phyloP scores from a whole-genome alignment of 2,797 vertebrate genomes.

The Aphelocoma californica region DNA sequence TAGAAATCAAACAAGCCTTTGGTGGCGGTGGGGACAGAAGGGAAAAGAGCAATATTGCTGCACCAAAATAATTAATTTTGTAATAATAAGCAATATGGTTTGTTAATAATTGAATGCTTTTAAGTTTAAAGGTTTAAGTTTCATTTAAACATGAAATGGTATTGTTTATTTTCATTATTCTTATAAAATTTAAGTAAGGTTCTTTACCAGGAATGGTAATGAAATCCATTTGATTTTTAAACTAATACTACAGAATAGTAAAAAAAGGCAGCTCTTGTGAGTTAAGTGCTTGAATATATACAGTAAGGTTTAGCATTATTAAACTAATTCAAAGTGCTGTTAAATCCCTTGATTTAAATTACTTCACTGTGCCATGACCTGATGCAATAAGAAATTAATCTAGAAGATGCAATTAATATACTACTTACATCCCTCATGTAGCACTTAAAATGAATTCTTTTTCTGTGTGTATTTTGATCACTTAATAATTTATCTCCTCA shows the following conservation, averaged over 20 bases:
- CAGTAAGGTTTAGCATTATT: neutral
- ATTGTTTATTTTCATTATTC: neutral
- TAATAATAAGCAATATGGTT: neutral
- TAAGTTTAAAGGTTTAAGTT: neutral
- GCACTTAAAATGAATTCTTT: neutral
- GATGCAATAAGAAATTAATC: conserved; percentile 30
- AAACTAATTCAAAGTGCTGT: neutral
- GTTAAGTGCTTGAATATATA: neutral
- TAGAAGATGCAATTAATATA: neutral
- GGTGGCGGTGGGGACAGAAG: neutral
- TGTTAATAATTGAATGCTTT: neutral
- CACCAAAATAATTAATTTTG: neutral
- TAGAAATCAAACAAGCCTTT: neutral
- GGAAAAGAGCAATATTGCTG: neutral
- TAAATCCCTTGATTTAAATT: conserved; percentile 37
- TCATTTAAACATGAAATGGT: neutral
- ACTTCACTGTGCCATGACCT: neutral
- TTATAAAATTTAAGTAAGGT: neutral
- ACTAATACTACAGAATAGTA: neutral
- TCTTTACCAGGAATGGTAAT: neutral
- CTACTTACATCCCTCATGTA: neutral
- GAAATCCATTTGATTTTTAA: neutral
- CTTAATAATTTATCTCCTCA: neutral
- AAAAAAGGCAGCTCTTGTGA: neutral
- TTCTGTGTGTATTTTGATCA: neutral